Percentiles rank a stretch among this genome's conserved stretches.
These are phyloP conservation scores for Eupithecia tripunctaria DNA, from an alignment of 2,888 invertebrate species.

Conservation along the genomic window DNA sequence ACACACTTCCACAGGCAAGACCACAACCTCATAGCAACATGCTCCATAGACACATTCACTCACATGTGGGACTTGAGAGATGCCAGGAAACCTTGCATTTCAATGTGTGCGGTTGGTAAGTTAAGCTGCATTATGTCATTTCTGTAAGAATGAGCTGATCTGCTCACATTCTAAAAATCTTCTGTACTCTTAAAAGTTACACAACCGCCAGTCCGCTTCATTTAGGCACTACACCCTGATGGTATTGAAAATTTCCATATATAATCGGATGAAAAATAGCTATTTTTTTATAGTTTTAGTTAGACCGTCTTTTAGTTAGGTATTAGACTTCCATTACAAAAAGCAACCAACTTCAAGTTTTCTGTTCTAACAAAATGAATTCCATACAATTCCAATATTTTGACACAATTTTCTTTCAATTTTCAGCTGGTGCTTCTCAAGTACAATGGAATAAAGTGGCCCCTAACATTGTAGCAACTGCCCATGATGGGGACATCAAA, in stretches of 20 bases:
- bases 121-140: slow-evolving; percentile 14
- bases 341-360: no score
- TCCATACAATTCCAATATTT: no score
- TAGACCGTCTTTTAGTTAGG: no score
- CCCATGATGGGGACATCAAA: slow-evolving; percentile 97
- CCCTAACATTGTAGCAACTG: slow-evolving; percentile 93
- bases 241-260: no score
- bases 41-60: slow-evolving; percentile 96
- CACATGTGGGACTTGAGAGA: slow-evolving; percentile 97
- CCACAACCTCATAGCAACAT: slow-evolving; percentile 87
- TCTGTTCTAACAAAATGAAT: no score
- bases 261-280: no score
- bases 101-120: slow-evolving; percentile 94
- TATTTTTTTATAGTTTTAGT: no score
- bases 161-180: background rate
- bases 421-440: slow-evolving; percentile 93
- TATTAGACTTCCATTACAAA: no score
- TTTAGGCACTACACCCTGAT: no score
- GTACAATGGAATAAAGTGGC: slow-evolving; percentile 96
- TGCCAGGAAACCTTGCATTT: slow-evolving; percentile 91
- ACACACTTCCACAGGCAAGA: slow-evolving; percentile 93
- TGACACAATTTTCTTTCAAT: background rate
- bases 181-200: no score
- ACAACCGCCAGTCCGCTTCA: no score
- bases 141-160: background rate